Conservation (phyloP, 2,797 vertebrate species). For the Halcyon smyrnensis region DNA sequence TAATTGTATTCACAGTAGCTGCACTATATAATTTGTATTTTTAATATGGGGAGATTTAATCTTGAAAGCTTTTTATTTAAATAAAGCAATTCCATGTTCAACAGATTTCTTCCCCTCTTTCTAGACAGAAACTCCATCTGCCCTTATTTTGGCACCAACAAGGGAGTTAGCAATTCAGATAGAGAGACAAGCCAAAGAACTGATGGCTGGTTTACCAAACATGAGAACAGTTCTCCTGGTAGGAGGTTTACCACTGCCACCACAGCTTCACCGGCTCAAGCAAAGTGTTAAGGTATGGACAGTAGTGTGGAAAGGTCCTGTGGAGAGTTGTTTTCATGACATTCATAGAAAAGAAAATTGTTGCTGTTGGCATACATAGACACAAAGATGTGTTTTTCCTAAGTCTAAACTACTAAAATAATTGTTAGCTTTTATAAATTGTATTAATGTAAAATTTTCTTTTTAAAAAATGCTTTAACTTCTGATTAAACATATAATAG, state of each 20-base stretch:
- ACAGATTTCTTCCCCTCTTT: not conserved
- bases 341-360: not conserved
- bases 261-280: slow-evolving; percentile 91
- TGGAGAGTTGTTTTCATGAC: not conserved
- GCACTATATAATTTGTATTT: not conserved
- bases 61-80: not conserved
- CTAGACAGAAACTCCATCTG: slow-evolving; percentile 78
- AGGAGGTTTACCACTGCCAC: slow-evolving; percentile 93
- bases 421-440: not conserved
- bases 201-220: slow-evolving; percentile 88
- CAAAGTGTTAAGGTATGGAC: slow-evolving; percentile 89
- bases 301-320: fast-evolving
- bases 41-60: not conserved
- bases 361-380: fast-evolving
- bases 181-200: slow-evolving; percentile 91
- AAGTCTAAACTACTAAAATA: not conserved
- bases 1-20: not conserved
- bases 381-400: not conserved
- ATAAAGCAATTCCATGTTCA: not conserved
- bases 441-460: not conserved
- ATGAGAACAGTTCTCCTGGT: slow-evolving; percentile 95
- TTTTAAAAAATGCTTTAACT: fast-evolving
- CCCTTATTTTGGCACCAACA: slow-evolving; percentile 92
- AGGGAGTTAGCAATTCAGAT: slow-evolving; percentile 96
- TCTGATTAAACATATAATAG: not conserved